Conservation (phyloP, 2,888 invertebrate species). For the Macrophya annulata region DNA sequence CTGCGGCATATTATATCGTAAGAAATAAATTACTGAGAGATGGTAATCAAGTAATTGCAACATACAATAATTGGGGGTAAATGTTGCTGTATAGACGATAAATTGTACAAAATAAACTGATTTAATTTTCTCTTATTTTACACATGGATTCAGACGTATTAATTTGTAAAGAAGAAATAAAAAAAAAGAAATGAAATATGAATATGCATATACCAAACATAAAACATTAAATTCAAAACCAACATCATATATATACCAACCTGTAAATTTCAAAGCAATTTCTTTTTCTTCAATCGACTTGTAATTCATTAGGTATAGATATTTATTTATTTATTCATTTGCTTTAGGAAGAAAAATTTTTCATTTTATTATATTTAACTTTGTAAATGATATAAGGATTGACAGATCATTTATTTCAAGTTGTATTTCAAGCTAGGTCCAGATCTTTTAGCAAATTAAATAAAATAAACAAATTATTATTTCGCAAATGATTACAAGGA, state of each 20-base stretch:
- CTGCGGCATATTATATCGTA: background rate
- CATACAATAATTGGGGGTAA: background rate
- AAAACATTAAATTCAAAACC: background rate
- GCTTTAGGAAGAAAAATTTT: background rate
- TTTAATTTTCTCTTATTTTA: constrained; percentile 15
- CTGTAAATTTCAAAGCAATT: constrained; percentile 9
- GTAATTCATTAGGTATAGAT: constrained; percentile 29
- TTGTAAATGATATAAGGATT: background rate
- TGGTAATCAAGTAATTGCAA: constrained; percentile 15
- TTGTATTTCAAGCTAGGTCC: background rate
- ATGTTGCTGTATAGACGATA: background rate
- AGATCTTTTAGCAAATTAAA: background rate
- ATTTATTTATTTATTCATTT: background rate
- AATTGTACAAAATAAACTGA: background rate
- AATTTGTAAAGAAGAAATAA: background rate
- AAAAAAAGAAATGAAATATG: constrained; percentile 10
- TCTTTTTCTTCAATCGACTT: constrained; percentile 22
- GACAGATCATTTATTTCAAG: background rate
- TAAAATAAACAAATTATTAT: background rate
- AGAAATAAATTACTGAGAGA: background rate
- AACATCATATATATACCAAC: constrained; percentile 35
- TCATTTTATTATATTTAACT: background rate
- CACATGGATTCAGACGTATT: background rate
- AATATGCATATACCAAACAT: background rate
- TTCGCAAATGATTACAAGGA: constrained; percentile 19